These are phyloP conservation scores for Pseudeuparius sepicola DNA, from an alignment of 2,888 invertebrate genomes.

Conservation along the genomic window DNA sequence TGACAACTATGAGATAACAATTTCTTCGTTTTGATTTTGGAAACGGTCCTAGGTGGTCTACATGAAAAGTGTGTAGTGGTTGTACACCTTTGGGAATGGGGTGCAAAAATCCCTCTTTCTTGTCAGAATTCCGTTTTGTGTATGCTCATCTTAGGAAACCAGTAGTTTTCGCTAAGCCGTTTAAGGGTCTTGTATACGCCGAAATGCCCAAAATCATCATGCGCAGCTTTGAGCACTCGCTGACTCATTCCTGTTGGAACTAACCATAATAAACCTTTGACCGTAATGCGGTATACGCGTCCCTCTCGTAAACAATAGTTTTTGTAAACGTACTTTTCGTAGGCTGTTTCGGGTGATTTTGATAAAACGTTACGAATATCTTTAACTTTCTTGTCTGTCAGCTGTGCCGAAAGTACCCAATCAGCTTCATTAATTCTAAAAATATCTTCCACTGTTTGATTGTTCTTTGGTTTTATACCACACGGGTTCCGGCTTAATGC, in stretches of 20 bases:
- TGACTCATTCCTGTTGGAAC: slow-evolving; percentile 31
- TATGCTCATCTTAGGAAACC: slow-evolving; percentile 34
- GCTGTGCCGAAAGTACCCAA: slow-evolving; percentile 23
- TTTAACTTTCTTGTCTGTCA: slow-evolving; percentile 22
- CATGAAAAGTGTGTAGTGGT: slow-evolving; percentile 13
- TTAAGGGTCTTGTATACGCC: slow-evolving; percentile 30
- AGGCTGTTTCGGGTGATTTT: slow-evolving; percentile 18
- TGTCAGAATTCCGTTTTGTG: slow-evolving; percentile 11
- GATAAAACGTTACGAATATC: slow-evolving; percentile 15
- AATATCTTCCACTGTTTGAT: no score
- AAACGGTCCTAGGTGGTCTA: slow-evolving; percentile 38
- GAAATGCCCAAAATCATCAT: slow-evolving; percentile 35
- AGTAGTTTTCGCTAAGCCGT: slow-evolving; percentile 31
- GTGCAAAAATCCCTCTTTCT: slow-evolving; percentile 15
- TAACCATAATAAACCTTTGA: slow-evolving; percentile 24
- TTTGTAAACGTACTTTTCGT: slow-evolving; percentile 17
- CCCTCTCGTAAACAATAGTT: slow-evolving; percentile 17
- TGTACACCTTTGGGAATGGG: slow-evolving; percentile 13
- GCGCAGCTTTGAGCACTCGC: slow-evolving; percentile 24
- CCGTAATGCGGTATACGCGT: slow-evolving; percentile 20
- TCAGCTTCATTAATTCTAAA: slow-evolving; percentile 21
- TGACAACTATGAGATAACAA: slow-evolving; percentile 9
- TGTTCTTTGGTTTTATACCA: no score
- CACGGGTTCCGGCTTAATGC: slow-evolving; percentile 24
- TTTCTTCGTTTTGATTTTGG: slow-evolving; percentile 30